Evolutionary conservation across 2,797 vertebrate genomes (phyloP).

Genomic region (Mareca penelope): DNA sequence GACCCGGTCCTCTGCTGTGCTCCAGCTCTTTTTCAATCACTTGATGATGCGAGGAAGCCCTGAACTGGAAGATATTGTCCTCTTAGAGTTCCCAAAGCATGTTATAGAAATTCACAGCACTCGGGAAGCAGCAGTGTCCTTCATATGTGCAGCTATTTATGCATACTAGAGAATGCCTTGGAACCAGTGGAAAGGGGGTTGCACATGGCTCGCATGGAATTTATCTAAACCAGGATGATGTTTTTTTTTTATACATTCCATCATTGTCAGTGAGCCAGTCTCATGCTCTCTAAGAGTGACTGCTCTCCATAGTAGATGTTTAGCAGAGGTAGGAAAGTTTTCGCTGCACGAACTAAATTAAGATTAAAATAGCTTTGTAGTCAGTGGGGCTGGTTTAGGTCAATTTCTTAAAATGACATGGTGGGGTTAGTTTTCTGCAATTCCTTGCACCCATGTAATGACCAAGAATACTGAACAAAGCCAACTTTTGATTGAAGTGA

Average conservation of each 20-base stretch:
- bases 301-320: background rate
- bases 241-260: background rate
- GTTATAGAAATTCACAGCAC: background rate
- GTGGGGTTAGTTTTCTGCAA: background rate
- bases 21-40: background rate
- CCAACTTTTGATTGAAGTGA: background rate
- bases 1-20: background rate
- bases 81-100: background rate
- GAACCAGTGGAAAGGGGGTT: background rate
- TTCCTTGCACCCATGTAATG: background rate
- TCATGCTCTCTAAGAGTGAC: background rate
- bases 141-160: background rate
- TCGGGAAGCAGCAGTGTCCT: background rate
- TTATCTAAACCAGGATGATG: background rate
- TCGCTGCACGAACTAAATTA: accelerated
- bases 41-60: background rate
- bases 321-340: background rate
- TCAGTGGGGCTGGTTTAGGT: background rate
- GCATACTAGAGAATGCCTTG: background rate
- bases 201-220: background rate
- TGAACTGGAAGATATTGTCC: background rate
- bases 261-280: background rate
- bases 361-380: background rate
- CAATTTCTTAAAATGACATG: background rate
- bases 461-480: background rate